Base-by-base conservation (phyloP, 2,113 vertebrate genomes). In the Cheirogaleus medius region DNA sequence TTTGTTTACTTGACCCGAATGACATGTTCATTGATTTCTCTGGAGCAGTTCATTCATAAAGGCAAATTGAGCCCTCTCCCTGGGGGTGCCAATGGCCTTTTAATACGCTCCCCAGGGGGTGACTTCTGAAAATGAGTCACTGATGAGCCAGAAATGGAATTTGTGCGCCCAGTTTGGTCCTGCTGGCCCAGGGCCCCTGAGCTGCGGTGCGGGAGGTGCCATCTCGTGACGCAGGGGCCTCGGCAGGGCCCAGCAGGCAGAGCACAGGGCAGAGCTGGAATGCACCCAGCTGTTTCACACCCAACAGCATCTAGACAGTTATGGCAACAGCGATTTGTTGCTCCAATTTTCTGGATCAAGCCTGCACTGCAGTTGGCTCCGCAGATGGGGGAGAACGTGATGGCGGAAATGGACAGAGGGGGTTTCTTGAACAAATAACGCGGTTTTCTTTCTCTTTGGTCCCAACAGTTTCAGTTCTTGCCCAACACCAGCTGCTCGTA, bases 1-100 rank as follows among this genome's bases (percentile, higher is more conserved):
- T 97, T 95, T 98, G 98, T 98, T 98, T 97, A 97, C 97, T 96
- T 98, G 97, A 97, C 98, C 98, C 63, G 93, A 87, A 32, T 96
- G 98, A 95, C 97, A 95, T 11, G 47, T 60, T 77, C 95, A 98
- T 98, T 97, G 98, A 98, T 98, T 97, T 97, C 93, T 95, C 86
- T 44, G 87, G 97, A 97, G 96, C 54, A 0, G 96, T 96, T 97
- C 98, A 97, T 98, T 98, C 98, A 98, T 95, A 97, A 97, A 96
- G 93, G 96, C 94, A 92, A 87, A 97, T 95, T 85, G 96, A 96
- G 91, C 68, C 91, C 64, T 86, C 39, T 96, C 96, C 97, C 42
- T 96, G 96, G 96, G 98, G 94, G 71, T 71, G 89, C 91, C 96
- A 76, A 94, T 0, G 66, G 95, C 97, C 96, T 98, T 98, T 98